These are phyloP conservation scores for human (Homo sapiens) DNA, from an alignment of 2,113 vertebrate genomes.

Conservation along the genomic window DNA sequence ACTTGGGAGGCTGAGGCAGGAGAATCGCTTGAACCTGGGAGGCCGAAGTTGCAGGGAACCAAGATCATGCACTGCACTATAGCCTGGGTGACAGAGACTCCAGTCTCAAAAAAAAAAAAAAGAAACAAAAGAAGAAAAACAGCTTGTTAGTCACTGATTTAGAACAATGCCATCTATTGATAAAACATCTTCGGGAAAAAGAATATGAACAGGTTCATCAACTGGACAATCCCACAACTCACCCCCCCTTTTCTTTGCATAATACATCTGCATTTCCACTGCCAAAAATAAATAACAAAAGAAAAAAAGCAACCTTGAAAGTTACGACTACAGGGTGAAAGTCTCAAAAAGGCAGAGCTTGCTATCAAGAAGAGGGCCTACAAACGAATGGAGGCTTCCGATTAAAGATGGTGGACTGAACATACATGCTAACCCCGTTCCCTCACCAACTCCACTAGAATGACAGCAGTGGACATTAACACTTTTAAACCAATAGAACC, in stretches of 20 bases:
- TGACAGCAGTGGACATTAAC: neutral
- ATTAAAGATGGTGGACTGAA: neutral
- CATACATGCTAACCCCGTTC: neutral
- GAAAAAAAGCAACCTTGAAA: neutral
- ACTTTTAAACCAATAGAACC: neutral
- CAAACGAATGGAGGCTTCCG: neutral
- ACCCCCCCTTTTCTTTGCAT: neutral
- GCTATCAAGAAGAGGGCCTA: neutral
- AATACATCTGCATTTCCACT: neutral
- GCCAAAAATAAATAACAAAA: neutral
- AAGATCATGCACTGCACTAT: no score
- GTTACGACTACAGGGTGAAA: neutral
- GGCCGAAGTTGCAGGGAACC: no score
- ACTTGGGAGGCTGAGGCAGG: no score
- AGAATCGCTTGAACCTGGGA: no score
- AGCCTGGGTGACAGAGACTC: no score
- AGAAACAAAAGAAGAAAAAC: neutral
- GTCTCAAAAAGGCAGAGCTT: neutral
- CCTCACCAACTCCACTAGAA: no score
- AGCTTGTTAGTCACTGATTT: neutral
- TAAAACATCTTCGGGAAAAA: neutral
- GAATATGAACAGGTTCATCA: neutral
- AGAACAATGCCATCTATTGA: neutral
- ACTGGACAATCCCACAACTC: neutral
- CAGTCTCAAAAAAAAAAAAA: neutral